Percentiles rank a stretch among this genome's conserved stretches.
phyloP scores from a whole-genome alignment of 53 echinoderm and acorn worm species.

The Hippasteria phrygiana region DNA sequence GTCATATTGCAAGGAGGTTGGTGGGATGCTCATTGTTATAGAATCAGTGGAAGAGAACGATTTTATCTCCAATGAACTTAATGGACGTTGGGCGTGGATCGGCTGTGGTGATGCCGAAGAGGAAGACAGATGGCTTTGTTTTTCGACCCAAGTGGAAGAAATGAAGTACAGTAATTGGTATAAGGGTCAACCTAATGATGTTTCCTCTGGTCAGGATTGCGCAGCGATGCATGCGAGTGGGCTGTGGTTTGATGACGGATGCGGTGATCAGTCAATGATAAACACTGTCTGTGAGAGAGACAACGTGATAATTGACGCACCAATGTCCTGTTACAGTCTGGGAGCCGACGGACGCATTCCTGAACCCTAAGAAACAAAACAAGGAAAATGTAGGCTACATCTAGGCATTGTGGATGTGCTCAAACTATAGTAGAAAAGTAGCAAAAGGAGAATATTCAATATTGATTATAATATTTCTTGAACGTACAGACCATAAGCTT shows the following conservation, averaged over 20 bases:
- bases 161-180: neutral
- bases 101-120: neutral
- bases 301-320: neutral
- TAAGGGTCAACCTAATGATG: neutral
- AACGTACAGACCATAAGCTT: too few relatives aligned
- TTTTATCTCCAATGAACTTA: neutral
- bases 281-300: neutral
- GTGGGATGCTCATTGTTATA: neutral
- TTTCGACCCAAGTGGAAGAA: neutral
- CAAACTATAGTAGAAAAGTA: too few relatives aligned
- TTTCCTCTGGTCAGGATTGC: neutral
- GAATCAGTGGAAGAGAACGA: conserved; percentile 1
- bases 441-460: too few relatives aligned
- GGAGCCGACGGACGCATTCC: neutral
- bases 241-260: neutral
- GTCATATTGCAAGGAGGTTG: neutral
- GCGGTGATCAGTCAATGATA: neutral
- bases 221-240: neutral
- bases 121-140: neutral
- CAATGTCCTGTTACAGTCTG: neutral
- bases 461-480: too few relatives aligned
- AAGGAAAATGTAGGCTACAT: too few relatives aligned
- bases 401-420: too few relatives aligned
- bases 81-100: neutral
- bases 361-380: too few relatives aligned